phyloP scores from a whole-genome alignment of 37 sponge, comb jelly and placozoan species.

The Aplysina aerophoba region DNA sequence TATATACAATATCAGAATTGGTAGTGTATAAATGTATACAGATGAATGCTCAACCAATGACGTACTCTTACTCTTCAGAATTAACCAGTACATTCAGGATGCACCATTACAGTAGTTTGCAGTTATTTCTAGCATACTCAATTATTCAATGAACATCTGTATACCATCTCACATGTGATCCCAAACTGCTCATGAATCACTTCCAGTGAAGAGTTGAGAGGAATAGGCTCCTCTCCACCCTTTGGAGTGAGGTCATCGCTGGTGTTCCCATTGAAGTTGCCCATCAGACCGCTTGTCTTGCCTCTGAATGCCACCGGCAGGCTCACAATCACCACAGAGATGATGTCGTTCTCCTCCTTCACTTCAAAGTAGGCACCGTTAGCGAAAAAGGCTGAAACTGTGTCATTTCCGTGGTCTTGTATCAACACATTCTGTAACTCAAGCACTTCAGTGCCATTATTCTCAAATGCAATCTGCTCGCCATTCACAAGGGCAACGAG shows the following conservation, averaged over 20 bases:
- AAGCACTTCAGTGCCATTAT: too few species aligned
- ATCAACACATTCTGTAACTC: too few species aligned
- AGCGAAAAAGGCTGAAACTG: conserved; percentile 24
- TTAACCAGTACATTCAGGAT: too few species aligned
- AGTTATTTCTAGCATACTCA: too few species aligned
- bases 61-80: too few species aligned
- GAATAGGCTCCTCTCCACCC: not conserved
- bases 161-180: conserved; percentile 52
- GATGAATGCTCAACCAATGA: too few species aligned
- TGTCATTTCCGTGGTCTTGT: not conserved
- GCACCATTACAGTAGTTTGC: too few species aligned
- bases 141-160: too few species aligned
- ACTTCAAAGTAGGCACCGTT: conserved; percentile 30
- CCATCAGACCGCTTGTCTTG: conserved; percentile 44
- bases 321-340: conserved; percentile 32
- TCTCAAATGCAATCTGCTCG: not conserved
- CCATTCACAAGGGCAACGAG: conserved; percentile 28
- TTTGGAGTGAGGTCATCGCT: conserved; percentile 47
- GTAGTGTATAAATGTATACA: too few species aligned
- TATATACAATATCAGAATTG: too few species aligned
- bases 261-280: conserved; percentile 34
- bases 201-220: conserved; percentile 33
- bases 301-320: conserved; percentile 7
- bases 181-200: conserved; percentile 44
- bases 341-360: conserved; percentile 37